A percentile compares a stretch with the other conserved stretches of the same genome.
These are phyloP conservation scores for Andrena bicolor DNA, from an alignment of 2,888 invertebrate genomes.

Conservation along the genomic window DNA sequence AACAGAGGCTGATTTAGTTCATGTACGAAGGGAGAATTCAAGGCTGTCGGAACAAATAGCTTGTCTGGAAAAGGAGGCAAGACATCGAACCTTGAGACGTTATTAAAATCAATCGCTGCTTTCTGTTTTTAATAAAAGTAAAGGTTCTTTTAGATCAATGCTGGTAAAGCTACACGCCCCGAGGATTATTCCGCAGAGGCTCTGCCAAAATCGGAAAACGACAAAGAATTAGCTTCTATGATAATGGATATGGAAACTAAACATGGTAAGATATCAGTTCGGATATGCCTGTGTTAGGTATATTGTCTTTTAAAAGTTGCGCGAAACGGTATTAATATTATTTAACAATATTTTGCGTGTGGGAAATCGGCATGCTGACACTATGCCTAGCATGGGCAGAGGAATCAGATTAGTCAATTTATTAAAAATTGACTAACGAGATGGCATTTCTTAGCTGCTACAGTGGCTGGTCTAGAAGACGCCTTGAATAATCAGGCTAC, in stretches of 20 bases:
- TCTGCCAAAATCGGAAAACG: constrained; percentile 79
- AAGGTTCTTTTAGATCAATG: constrained; percentile 79
- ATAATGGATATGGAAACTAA: constrained; percentile 93
- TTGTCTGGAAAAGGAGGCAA: constrained; percentile 92
- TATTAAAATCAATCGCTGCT: not conserved
- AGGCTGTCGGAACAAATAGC: constrained; percentile 92
- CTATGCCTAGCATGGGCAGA: constrained; percentile 83
- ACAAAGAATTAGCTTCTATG: constrained; percentile 91
- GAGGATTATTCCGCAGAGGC: constrained; percentile 68
- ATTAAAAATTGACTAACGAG: constrained; percentile 74
- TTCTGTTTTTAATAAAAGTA: not conserved
- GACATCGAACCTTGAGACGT: constrained; percentile 8
- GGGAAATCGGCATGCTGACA: constrained; percentile 83
- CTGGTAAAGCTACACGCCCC: constrained; percentile 80
- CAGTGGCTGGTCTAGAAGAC: constrained; percentile 95
- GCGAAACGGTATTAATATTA: constrained; percentile 20
- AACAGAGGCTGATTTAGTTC: constrained; percentile 92
- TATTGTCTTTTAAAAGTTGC: constrained; percentile 76
- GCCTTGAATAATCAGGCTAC: constrained; percentile 96
- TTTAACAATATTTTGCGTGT: constrained; percentile 73
- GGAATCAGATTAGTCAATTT: constrained; percentile 74
- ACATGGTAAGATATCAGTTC: constrained; percentile 89
- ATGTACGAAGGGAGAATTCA: constrained; percentile 92
- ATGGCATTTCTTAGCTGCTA: constrained; percentile 90
- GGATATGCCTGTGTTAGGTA: constrained; percentile 82